Percentiles rank a stretch among this genome's conserved stretches.
Conservation (phyloP, 2,888 invertebrate species). For the Phanerotoma sp. region DNA sequence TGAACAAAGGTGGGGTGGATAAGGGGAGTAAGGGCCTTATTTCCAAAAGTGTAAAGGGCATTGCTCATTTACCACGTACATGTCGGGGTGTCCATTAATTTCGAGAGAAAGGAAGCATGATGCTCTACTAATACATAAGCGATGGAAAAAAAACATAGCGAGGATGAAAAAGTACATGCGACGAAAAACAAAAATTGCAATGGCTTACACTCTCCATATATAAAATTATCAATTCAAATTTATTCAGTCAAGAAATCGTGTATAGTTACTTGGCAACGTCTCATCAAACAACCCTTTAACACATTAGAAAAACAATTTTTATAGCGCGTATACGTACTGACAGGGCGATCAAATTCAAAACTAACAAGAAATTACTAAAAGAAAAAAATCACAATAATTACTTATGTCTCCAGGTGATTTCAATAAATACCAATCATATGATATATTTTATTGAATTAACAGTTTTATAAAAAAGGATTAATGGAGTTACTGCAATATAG, state of each 20-base stretch:
- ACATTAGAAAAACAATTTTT: slow-evolving; percentile 45
- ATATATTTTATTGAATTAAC: no score
- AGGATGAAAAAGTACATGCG: not conserved
- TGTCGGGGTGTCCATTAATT: slow-evolving; percentile 45
- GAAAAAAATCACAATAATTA: no score
- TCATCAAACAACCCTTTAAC: slow-evolving; percentile 17
- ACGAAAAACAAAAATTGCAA: slow-evolving; percentile 1
- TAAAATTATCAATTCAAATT: slow-evolving; percentile 48
- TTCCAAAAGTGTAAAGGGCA: slow-evolving; percentile 40
- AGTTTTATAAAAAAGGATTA: no score
- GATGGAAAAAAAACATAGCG: slow-evolving; percentile 7
- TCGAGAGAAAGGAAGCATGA: slow-evolving; percentile 41
- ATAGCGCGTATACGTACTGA: slow-evolving; percentile 25
- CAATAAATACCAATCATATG: no score
- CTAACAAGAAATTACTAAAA: no score
- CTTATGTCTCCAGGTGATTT: no score
- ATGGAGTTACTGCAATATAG: no score
- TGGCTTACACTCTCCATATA: slow-evolving; percentile 26
- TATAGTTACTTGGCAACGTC: slow-evolving; percentile 15
- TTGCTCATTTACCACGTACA: slow-evolving; percentile 47
- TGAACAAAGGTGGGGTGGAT: not conserved
- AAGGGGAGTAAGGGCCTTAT: not conserved
- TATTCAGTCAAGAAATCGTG: slow-evolving; percentile 36
- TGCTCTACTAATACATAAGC: slow-evolving; percentile 6
- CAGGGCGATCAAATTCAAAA: slow-evolving; percentile 1